A percentile compares a stretch with the other conserved stretches of the same genome.
phyloP scores from a whole-genome alignment of 2,888 invertebrate genomes.

The Catotricha subobsoleta region DNA sequence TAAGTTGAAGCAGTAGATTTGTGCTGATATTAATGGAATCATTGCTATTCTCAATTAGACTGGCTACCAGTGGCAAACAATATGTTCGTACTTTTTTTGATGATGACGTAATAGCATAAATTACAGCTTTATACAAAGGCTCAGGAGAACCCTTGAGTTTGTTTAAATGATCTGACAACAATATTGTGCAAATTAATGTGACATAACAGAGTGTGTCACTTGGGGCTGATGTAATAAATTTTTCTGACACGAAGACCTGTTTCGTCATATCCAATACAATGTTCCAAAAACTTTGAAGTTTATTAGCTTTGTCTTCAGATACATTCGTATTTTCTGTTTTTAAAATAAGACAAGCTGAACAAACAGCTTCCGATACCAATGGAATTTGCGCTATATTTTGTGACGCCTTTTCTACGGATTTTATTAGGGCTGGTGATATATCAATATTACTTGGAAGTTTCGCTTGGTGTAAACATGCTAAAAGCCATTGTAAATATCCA shows the following conservation, averaged over 20 bases:
- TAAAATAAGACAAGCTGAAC: conserved; percentile 47
- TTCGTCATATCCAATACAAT: conserved; percentile 56
- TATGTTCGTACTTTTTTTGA: conserved; percentile 41
- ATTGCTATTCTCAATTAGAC: conserved; percentile 37
- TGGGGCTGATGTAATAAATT: conserved; percentile 50
- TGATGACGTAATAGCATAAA: conserved; percentile 47
- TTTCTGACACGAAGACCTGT: conserved; percentile 65
- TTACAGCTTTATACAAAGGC: conserved; percentile 51
- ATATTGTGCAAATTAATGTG: conserved; percentile 51
- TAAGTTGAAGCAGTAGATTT: conserved; percentile 46
- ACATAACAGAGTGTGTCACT: conserved; percentile 56
- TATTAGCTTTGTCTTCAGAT: conserved; percentile 32
- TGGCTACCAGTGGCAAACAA: conserved; percentile 40
- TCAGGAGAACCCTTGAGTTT: conserved; percentile 46
- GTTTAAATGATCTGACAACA: conserved; percentile 49
- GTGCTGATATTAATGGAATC: conserved; percentile 44
- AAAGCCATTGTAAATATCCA: conserved; percentile 59
- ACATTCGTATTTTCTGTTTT: conserved; percentile 36
- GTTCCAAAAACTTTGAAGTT: conserved; percentile 42
- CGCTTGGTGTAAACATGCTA: conserved; percentile 41
- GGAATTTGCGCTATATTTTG: conserved; percentile 55
- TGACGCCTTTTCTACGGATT: conserved; percentile 55
- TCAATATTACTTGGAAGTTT: conserved; percentile 27
- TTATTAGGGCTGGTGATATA: conserved; percentile 44
- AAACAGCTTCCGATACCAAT: conserved; percentile 52